phyloP scores from a whole-genome alignment of 2,113 vertebrate genomes.

The Mesocricetus auratus region DNA sequence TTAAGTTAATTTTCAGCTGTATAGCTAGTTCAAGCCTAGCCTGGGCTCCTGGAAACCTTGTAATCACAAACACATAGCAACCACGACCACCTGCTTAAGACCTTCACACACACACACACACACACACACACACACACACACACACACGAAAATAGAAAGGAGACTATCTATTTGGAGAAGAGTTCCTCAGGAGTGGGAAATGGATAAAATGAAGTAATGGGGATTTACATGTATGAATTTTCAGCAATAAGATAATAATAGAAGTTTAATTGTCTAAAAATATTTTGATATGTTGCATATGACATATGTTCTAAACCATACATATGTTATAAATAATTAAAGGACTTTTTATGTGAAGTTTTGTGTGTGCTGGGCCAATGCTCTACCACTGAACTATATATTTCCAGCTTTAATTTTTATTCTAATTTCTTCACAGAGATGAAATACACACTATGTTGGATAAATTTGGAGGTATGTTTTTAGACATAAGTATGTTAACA shows the following conservation, averaged over 20 bases:
- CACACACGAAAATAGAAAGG: background rate
- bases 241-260: background rate
- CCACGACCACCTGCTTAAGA: background rate
- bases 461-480: constrained; percentile 91
- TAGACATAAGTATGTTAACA: constrained; percentile 16
- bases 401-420: background rate
- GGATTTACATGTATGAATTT: background rate
- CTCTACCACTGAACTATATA: background rate
- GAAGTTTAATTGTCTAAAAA: background rate
- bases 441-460: constrained; percentile 95
- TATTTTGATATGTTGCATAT: background rate
- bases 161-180: background rate
- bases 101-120: background rate
- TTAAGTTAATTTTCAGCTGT: background rate
- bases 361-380: background rate
- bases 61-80: background rate
- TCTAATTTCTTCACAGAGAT: constrained; percentile 85
- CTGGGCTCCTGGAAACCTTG: background rate
- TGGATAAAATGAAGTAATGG: background rate
- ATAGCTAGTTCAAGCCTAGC: background rate
- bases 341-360: background rate
- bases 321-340: background rate
- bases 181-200: background rate
- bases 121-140: background rate
- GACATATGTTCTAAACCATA: constrained; percentile 19